Evolutionary conservation across 2,888 invertebrate species (phyloP), one percentile per base, ranked within the genome.

Genomic region (Plagodis dolabraria): DNA sequence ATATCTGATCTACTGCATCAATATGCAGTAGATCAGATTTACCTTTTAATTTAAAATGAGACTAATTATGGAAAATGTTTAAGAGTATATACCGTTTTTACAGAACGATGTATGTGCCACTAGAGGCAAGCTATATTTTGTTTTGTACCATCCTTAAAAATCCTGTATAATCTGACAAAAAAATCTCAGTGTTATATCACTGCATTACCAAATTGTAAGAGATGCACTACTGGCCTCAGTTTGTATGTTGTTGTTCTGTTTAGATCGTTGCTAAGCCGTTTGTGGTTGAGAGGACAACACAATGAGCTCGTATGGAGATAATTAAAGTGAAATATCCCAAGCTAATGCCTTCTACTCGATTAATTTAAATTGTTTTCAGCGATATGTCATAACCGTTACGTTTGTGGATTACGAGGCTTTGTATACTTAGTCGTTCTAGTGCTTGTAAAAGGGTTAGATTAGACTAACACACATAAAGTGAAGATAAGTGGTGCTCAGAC

Each of bases 291-390:
- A 54, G 63, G 63, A 60, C 48, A 63, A 63, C 61, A 65, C 70
- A 62, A 68, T 71, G 69, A 65, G 65, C 64, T 65, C 59, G 38
- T 63, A 57, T 70, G 67, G 52, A 63, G 54, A 68, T 66, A 72
- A 71, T 72, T 71, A 68, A 69, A 67, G 63, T 63, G 58, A 70
- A 60, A 54, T 40, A 55, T 40, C 47, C 49, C 45, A 34, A 44
- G 52, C 36, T 12, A 49, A 53, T 33, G 52, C 45, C 33, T 59
- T 57, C 55, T 47, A 43, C 54, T 47, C 65, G 52, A 65, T 62
- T 65, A 65, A 60, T 60, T 60, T 60, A 49, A 60, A 65, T 58
- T 55, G 57, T 51, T 44, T 49, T 49, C 40, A 49, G 50, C 46
- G 55, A 63, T 35, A 42, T 51, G 47, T 54, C 60, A 61, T 59